phyloP scores from a whole-genome alignment of 2,113 vertebrate genomes.

The Dipodomys merriami region DNA sequence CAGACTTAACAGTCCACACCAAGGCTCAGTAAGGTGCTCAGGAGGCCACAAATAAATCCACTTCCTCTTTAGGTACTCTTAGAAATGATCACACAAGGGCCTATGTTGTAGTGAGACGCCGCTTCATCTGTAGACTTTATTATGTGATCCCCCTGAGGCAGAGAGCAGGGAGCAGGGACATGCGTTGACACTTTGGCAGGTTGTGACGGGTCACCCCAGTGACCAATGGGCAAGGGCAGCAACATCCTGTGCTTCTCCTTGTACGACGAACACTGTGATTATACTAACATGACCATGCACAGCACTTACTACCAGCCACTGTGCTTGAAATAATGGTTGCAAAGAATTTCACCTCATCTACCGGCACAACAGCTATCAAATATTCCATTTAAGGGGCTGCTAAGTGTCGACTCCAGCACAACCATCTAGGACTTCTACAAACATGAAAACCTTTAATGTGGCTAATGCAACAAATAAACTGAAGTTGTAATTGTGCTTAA shows the following conservation, averaged over 20 bases:
- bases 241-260: neutral
- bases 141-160: neutral
- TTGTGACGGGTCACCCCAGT: neutral
- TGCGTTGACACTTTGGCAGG: neutral
- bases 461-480: neutral
- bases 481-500: neutral
- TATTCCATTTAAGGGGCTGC: too few relatives aligned
- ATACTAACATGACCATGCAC: too few relatives aligned
- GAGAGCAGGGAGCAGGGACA: neutral
- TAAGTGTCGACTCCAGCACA: neutral
- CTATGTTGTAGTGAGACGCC: neutral
- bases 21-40: neutral
- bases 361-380: too few relatives aligned
- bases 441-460: neutral
- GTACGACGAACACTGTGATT: neutral
- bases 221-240: neutral
- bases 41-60: neutral
- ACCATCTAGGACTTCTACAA: neutral
- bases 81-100: neutral
- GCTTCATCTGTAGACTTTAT: neutral
- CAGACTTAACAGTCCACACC: neutral
- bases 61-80: neutral
- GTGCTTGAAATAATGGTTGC: neutral
- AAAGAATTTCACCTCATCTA: neutral
- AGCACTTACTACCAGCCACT: neutral